phyloP scores from a whole-genome alignment of 1,140 invertebrate species.

The Zaprionus vittiger region DNA sequence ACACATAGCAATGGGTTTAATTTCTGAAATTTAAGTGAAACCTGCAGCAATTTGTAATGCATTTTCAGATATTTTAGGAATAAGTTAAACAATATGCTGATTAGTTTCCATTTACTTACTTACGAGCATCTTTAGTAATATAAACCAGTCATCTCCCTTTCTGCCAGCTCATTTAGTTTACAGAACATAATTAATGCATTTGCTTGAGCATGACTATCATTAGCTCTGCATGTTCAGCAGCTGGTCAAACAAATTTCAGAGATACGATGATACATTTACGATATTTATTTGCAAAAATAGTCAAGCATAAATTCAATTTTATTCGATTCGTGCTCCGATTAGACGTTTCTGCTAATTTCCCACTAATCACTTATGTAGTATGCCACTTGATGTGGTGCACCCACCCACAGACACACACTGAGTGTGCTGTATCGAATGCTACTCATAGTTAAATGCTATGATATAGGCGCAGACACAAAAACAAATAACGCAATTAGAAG shows the following conservation, averaged over 20 bases:
- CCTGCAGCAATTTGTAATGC: not conserved
- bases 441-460: slow-evolving; percentile 54
- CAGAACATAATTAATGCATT: not conserved
- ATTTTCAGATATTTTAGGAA: not conserved
- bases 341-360: slow-evolving; percentile 44
- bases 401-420: slow-evolving; percentile 25
- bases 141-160: not conserved
- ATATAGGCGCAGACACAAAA: slow-evolving; percentile 12
- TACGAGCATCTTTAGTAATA: not conserved
- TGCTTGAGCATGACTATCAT: not conserved
- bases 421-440: slow-evolving; percentile 20
- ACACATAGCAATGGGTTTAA: not conserved
- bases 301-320: not conserved
- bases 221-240: not conserved
- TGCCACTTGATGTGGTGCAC: not conserved
- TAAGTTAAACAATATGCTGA: not conserved
- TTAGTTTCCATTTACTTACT: not conserved
- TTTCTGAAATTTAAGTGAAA: not conserved
- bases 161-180: too few species aligned
- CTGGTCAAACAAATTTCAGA: not conserved
- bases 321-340: slow-evolving; percentile 8
- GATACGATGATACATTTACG: slow-evolving; percentile 6
- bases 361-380: slow-evolving; percentile 42
- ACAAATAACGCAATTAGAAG: slow-evolving; percentile 19
- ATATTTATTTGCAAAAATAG: slow-evolving; percentile 11